These are phyloP conservation scores for Poecilus cupreus DNA, from an alignment of 2,888 invertebrate species.

Conservation along the genomic window DNA sequence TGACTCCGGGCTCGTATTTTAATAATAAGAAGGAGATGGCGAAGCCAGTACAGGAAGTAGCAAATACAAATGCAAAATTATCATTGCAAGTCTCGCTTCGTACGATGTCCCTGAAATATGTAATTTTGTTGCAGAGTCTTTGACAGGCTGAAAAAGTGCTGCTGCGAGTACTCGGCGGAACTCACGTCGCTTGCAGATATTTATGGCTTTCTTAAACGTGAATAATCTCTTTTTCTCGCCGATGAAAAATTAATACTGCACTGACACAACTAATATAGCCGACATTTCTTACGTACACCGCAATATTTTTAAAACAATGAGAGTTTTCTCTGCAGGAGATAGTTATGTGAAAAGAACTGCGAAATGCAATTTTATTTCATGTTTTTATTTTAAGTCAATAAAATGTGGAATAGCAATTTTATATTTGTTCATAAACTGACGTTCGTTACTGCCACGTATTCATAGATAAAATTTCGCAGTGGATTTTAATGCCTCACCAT, in stretches of 20 bases:
- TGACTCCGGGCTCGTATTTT: too few species aligned
- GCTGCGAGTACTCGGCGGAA: neutral
- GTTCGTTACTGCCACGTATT: too few species aligned
- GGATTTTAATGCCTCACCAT: too few species aligned
- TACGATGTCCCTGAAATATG: constrained; percentile 9
- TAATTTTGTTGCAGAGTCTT: constrained; percentile 27
- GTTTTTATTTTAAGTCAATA: too few species aligned
- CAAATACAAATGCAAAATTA: neutral
- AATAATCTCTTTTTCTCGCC: constrained; percentile 16
- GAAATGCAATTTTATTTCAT: too few species aligned
- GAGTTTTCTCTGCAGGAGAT: too few species aligned
- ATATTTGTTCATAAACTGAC: too few species aligned
- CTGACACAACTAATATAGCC: neutral
- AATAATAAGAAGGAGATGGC: neutral
- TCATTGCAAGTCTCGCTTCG: neutral
- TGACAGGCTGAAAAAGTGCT: constrained; percentile 39
- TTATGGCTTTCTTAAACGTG: constrained; percentile 51
- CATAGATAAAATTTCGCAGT: too few species aligned
- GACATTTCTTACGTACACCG: too few species aligned
- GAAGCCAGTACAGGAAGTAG: neutral
- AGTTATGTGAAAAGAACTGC: too few species aligned
- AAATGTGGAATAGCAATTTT: too few species aligned
- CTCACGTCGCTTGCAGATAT: constrained; percentile 36
- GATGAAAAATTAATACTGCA: constrained; percentile 11
- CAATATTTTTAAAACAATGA: too few species aligned